phyloP scores from a whole-genome alignment of 92 coral and sea anemone species.

The Siderastrea siderea region DNA sequence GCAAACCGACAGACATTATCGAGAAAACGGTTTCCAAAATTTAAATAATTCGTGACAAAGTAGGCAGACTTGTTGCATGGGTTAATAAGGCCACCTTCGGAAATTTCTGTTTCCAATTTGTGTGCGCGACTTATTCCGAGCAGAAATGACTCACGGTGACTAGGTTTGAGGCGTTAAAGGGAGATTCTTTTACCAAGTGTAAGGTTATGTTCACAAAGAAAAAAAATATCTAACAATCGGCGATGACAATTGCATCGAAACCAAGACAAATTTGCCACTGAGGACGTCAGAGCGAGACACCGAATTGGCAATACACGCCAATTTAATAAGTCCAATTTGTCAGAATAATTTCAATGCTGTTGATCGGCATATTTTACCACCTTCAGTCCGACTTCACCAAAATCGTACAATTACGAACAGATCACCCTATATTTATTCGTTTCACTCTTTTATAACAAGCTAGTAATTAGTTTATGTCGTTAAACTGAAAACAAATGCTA shows the following conservation, averaged over 20 bases:
- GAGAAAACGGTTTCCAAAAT: slow-evolving; percentile 23
- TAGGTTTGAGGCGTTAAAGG: neutral
- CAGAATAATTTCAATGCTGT: slow-evolving; percentile 45
- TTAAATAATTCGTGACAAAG: slow-evolving; percentile 40
- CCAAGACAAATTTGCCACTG: slow-evolving; percentile 34
- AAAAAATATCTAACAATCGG: slow-evolving; percentile 21
- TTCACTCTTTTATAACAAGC: slow-evolving; percentile 28
- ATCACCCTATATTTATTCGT: slow-evolving; percentile 3
- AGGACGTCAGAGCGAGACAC: slow-evolving; percentile 29
- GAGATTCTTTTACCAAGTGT: slow-evolving; percentile 22
- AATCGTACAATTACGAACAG: slow-evolving; percentile 22
- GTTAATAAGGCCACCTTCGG: neutral
- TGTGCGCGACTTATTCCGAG: neutral
- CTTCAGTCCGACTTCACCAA: slow-evolving; percentile 1
- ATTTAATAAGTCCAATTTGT: slow-evolving; percentile 54
- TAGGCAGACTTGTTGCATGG: slow-evolving; percentile 6
- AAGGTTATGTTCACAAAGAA: slow-evolving; percentile 24
- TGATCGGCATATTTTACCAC: slow-evolving; percentile 51
- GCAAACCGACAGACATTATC: slow-evolving; percentile 5
- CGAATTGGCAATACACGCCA: slow-evolving; percentile 50
- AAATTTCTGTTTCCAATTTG: neutral
- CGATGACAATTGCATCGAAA: slow-evolving; percentile 43
- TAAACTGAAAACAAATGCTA: slow-evolving; percentile 41
- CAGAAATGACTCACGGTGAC: slow-evolving; percentile 15
- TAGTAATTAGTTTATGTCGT: slow-evolving; percentile 63